These are phyloP conservation scores for Crotalus helleri DNA, from an alignment of 2,113 vertebrate species.

Conservation along the genomic window DNA sequence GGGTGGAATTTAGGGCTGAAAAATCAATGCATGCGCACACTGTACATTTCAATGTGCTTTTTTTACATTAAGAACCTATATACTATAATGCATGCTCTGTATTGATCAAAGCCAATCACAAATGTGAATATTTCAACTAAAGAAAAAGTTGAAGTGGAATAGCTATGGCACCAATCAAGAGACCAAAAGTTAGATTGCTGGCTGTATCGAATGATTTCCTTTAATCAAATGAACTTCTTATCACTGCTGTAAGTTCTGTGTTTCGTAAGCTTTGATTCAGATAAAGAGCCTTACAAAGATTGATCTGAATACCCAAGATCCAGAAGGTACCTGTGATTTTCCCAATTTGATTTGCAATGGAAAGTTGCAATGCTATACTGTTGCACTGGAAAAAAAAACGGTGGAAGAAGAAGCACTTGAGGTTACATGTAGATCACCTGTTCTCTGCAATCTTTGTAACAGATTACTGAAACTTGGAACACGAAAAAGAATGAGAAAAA, in stretches of 20 bases:
- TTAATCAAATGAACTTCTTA: not conserved
- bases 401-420: not conserved
- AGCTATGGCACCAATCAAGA: not conserved
- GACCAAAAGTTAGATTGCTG: not conserved
- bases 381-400: not conserved
- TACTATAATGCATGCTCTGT: not conserved
- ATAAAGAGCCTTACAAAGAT: not conserved
- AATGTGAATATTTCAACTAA: not conserved
- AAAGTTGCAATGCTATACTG: not conserved
- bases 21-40: not conserved
- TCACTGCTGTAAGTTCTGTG: not conserved
- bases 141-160: not conserved
- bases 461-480: not conserved
- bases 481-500: not conserved
- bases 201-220: not conserved
- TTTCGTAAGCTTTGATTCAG: not conserved
- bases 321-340: not conserved
- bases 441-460: not conserved
- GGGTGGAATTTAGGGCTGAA: not conserved
- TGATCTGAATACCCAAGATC: not conserved
- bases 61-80: not conserved
- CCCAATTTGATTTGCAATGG: not conserved
- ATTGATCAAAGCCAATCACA: not conserved
- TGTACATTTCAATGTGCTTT: not conserved
- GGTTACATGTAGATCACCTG: not conserved